Conservation (phyloP, 2,797 vertebrate genomes). For the Sebastes elongatus region DNA sequence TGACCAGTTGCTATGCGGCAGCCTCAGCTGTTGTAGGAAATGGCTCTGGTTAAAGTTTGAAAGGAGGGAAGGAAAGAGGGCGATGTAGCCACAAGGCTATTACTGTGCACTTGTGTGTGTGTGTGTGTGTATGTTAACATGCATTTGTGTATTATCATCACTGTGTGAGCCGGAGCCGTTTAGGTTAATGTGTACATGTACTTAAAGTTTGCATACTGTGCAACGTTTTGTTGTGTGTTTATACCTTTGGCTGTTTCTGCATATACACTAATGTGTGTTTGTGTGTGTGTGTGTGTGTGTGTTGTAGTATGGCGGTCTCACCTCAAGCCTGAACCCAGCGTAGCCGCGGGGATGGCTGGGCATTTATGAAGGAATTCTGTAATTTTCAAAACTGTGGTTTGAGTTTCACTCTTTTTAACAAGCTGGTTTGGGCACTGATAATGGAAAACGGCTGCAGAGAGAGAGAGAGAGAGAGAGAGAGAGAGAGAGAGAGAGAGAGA, state of each 20-base stretch:
- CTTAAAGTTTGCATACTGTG: neutral
- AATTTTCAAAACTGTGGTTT: conserved; percentile 84
- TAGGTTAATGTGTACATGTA: neutral
- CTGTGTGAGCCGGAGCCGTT: neutral
- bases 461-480: conserved; percentile 32
- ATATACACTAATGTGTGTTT: neutral
- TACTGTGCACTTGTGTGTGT: conserved; percentile 5
- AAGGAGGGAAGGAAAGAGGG: conserved; percentile 23
- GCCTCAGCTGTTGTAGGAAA: conserved; percentile 58
- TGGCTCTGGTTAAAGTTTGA: conserved; percentile 37
- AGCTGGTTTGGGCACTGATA: conserved; percentile 83
- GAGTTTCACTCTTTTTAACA: conserved; percentile 80
- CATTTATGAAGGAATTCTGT: conserved; percentile 84
- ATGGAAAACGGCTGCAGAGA: conserved; percentile 81
- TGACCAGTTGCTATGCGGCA: conserved; percentile 54
- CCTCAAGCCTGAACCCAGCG: conserved; percentile 70
- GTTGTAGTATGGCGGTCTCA: conserved; percentile 58
- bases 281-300: conserved; percentile 13
- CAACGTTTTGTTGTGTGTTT: neutral
- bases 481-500: conserved; percentile 10
- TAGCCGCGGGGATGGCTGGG: conserved; percentile 61
- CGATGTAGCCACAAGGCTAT: conserved; percentile 29
- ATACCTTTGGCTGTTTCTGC: neutral
- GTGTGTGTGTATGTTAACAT: neutral
- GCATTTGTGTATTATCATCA: neutral